Evolutionary conservation across 2,113 vertebrate species (phyloP).

Genomic region (Sphyrna mokarran): DNA sequence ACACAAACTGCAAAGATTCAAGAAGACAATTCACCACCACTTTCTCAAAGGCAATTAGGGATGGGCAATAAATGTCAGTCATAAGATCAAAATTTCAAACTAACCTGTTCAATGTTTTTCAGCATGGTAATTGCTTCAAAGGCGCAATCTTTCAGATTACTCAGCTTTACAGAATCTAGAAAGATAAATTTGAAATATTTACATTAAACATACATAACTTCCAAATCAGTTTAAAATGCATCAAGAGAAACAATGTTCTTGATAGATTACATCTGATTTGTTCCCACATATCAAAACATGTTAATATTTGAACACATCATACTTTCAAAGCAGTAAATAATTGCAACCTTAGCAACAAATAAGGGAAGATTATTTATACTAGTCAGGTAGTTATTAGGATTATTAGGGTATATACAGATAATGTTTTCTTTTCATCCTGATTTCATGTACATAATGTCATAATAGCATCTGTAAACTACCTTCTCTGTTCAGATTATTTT

Average conservation of each 20-base stretch:
- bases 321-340: conserved; percentile 1
- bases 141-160: neutral
- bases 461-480: neutral
- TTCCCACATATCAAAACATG: neutral
- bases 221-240: neutral
- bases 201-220: neutral
- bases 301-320: neutral
- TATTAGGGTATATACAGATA: neutral
- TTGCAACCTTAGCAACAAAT: neutral
- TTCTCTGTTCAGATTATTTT: neutral
- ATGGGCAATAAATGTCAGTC: neutral
- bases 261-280: neutral
- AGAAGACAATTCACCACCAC: too few relatives aligned
- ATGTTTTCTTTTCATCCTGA: neutral
- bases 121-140: neutral
- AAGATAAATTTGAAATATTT: neutral
- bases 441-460: neutral
- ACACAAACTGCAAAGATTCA: too few relatives aligned
- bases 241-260: neutral
- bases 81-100: neutral
- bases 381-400: neutral
- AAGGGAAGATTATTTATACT: neutral
- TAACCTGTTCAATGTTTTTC: neutral
- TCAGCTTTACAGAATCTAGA: neutral
- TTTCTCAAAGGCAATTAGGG: too few relatives aligned